Evolutionary conservation across 2,888 invertebrate genomes (phyloP).

Genomic region (Rambutsinella grinnellia): DNA sequence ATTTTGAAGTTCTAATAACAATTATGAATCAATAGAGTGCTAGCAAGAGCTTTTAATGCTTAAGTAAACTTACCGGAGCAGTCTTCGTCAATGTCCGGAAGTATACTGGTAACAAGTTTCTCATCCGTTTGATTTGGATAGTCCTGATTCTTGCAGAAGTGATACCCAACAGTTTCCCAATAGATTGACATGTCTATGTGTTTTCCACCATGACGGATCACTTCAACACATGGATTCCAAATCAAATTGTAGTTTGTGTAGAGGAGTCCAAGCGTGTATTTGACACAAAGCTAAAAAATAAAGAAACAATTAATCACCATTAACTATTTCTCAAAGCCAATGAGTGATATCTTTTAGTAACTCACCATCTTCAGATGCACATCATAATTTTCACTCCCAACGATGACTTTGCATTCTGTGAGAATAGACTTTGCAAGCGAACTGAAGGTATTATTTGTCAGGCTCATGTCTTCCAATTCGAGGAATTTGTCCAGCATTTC

Average conservation of each 20-base stretch:
- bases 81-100: background rate
- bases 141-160: constrained; percentile 38
- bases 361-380: constrained; percentile 39
- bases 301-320: too few species aligned
- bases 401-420: constrained; percentile 56
- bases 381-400: constrained; percentile 49
- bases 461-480: constrained; percentile 52
- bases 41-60: too few species aligned
- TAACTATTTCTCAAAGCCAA: too few species aligned
- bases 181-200: constrained; percentile 42
- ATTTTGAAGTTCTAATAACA: background rate
- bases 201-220: constrained; percentile 46
- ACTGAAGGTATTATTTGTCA: constrained; percentile 49
- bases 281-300: constrained; percentile 51
- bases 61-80: background rate
- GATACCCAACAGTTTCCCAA: constrained; percentile 51
- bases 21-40: background rate
- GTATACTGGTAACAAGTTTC: background rate
- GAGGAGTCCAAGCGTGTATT: constrained; percentile 55
- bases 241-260: constrained; percentile 56
- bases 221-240: constrained; percentile 56
- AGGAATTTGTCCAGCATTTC: constrained; percentile 59
- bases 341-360: too few species aligned
- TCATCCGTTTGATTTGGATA: constrained; percentile 5
- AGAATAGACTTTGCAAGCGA: constrained; percentile 50